These are phyloP conservation scores for Drosophila pseudotakahashii DNA, from an alignment of 2,888 invertebrate species.

Conservation along the genomic window DNA sequence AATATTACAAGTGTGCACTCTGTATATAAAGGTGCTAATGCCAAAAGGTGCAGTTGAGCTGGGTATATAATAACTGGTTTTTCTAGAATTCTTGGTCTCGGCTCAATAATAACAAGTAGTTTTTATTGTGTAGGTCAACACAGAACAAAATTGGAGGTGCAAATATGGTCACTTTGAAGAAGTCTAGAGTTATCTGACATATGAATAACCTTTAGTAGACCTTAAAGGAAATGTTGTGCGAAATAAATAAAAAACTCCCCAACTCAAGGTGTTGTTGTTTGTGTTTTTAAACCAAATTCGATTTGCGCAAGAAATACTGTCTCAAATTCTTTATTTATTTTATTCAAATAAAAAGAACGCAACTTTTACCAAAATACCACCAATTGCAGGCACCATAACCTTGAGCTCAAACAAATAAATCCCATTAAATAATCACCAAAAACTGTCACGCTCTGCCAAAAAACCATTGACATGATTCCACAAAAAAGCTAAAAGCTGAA, in stretches of 20 bases:
- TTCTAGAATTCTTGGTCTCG: conserved; percentile 20
- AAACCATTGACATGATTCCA: conserved; percentile 44
- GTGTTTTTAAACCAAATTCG: no score
- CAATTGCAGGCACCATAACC: conserved; percentile 34
- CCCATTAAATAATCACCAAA: conserved; percentile 30
- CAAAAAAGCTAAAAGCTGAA: conserved; percentile 4
- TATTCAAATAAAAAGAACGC: background rate
- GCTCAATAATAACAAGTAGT: background rate
- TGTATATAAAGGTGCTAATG: background rate
- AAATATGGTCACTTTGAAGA: no score
- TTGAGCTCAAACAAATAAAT: conserved; percentile 44
- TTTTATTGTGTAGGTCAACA: background rate
- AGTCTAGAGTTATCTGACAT: no score
- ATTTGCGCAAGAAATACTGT: background rate
- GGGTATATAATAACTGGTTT: conserved; percentile 16
- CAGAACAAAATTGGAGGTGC: background rate
- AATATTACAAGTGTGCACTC: conserved; percentile 6
- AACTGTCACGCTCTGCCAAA: conserved; percentile 39
- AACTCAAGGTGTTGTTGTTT: no score
- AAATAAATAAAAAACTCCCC: no score
- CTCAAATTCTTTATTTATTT: background rate
- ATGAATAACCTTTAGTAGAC: no score
- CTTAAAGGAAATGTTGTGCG: no score
- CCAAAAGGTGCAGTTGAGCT: conserved; percentile 22
- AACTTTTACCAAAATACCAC: background rate